Percentiles rank a stretch among this genome's conserved stretches.
phyloP scores from a whole-genome alignment of 2,797 vertebrate genomes.

The Benthosema pterotum region DNA sequence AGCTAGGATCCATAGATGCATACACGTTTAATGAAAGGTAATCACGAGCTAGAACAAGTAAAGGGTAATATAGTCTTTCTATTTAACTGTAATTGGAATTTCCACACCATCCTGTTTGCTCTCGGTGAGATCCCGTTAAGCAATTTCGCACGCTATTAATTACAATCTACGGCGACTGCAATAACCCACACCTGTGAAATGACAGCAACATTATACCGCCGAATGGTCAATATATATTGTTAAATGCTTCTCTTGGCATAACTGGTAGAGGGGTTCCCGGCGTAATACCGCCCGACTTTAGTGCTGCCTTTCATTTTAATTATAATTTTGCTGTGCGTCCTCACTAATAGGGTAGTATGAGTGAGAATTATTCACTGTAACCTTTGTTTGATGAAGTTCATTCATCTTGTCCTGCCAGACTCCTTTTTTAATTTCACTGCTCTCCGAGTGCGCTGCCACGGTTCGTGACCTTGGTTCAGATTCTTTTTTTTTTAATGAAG shows the following conservation, averaged over 20 bases:
- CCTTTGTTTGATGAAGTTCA: constrained; percentile 19
- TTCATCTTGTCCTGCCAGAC: constrained; percentile 23
- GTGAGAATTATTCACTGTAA: constrained; percentile 15
- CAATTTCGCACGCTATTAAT: no score
- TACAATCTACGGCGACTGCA: not conserved
- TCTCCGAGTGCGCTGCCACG: constrained; percentile 18
- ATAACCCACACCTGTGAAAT: not conserved
- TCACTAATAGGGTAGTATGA: constrained; percentile 11
- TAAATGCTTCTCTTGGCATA: constrained; percentile 5
- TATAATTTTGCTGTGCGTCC: constrained; percentile 4
- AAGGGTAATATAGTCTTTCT: no score
- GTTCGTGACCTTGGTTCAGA: constrained; percentile 15
- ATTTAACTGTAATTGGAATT: no score
- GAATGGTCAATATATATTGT: not conserved
- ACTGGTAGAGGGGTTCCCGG: not conserved
- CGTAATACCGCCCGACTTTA: not conserved
- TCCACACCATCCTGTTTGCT: no score
- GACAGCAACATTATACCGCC: not conserved
- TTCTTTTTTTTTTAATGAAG: constrained; percentile 4
- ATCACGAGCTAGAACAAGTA: no score
- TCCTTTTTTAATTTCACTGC: constrained; percentile 25
- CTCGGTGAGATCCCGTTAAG: no score
- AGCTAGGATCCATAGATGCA: no score
- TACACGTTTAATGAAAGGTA: no score
- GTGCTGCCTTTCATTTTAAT: constrained; percentile 12